Percentiles rank a stretch among this genome's conserved stretches.
phyloP scores from a whole-genome alignment of 2,113 vertebrate species.

The Thalassoma bifasciatum region DNA sequence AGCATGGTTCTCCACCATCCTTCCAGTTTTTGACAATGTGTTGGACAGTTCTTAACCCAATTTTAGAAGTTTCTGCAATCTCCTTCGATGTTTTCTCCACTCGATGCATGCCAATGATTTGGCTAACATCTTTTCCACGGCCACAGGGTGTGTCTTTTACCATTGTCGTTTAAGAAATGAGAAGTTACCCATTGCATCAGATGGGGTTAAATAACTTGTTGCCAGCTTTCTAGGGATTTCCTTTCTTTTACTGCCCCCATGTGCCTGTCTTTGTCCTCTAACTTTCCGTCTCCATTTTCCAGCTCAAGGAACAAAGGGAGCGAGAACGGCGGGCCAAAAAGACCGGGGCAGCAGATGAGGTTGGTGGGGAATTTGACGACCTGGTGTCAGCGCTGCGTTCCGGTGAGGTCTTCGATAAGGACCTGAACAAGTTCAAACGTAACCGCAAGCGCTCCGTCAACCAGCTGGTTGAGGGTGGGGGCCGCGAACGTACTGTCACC shows the following conservation, averaged over 20 bases:
- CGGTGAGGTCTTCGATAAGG: conserved; percentile 98
- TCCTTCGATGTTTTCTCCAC: too few species aligned
- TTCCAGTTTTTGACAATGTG: too few species aligned
- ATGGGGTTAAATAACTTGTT: too few species aligned
- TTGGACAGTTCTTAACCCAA: too few species aligned
- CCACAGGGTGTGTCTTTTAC: too few species aligned
- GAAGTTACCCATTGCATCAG: too few species aligned
- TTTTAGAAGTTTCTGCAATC: too few species aligned
- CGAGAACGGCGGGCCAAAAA: conserved; percentile 91
- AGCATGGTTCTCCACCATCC: too few species aligned
- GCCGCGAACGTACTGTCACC: conserved; percentile 89
- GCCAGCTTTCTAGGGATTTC: neutral
- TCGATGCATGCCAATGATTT: too few species aligned
- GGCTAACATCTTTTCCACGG: too few species aligned
- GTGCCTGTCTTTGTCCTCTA: neutral
- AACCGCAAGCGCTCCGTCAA: conserved; percentile 94
- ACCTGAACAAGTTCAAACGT: conserved; percentile 97
- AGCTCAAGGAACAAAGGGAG: conserved; percentile 97
- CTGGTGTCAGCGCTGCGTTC: conserved; percentile 94
- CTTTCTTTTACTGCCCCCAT: neutral
- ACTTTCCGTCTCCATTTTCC: conserved; percentile 12
- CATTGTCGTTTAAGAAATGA: too few species aligned
- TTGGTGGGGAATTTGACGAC: conserved; percentile 96
- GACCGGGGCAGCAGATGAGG: conserved; percentile 88
- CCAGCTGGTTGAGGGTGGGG: conserved; percentile 88